Evolutionary conservation across 2,113 vertebrate genomes (phyloP).

Genomic region (Bambusicola thoracicus): DNA sequence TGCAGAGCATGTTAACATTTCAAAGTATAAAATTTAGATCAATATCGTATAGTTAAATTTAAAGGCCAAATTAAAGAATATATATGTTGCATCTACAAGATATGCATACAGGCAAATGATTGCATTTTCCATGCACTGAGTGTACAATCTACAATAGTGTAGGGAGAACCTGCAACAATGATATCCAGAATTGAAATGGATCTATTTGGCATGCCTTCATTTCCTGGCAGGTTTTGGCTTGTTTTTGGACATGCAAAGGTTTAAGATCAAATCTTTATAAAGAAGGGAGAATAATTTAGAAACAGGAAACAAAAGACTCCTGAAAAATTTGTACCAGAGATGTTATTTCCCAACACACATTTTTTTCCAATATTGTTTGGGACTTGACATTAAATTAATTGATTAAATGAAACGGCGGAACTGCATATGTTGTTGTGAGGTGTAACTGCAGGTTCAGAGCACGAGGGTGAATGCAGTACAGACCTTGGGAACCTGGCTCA

Average conservation of each 20-base stretch:
- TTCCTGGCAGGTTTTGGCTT: constrained; percentile 8
- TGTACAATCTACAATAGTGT: not conserved
- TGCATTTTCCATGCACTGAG: not conserved
- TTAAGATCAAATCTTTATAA: not conserved
- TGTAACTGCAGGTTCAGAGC: not conserved
- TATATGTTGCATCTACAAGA: not conserved
- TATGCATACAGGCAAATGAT: not conserved
- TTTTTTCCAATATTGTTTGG: not conserved
- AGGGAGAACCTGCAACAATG: not conserved
- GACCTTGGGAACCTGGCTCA: not conserved
- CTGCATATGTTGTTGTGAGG: not conserved
- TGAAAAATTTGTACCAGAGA: not conserved
- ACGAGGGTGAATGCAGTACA: not conserved
- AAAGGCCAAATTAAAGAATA: constrained; percentile 21
- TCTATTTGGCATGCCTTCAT: not conserved
- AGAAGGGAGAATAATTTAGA: not conserved
- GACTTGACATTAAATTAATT: not conserved
- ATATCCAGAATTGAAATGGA: not conserved
- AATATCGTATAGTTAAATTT: constrained; percentile 14
- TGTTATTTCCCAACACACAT: not conserved
- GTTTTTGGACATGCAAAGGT: not conserved
- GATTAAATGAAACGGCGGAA: not conserved
- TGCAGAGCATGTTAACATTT: constrained; percentile 51
- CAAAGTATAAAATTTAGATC: constrained; percentile 34
- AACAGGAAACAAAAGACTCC: not conserved